phyloP scores from a whole-genome alignment of 2,797 vertebrate species.

The Poeciliopsis presidionis region DNA sequence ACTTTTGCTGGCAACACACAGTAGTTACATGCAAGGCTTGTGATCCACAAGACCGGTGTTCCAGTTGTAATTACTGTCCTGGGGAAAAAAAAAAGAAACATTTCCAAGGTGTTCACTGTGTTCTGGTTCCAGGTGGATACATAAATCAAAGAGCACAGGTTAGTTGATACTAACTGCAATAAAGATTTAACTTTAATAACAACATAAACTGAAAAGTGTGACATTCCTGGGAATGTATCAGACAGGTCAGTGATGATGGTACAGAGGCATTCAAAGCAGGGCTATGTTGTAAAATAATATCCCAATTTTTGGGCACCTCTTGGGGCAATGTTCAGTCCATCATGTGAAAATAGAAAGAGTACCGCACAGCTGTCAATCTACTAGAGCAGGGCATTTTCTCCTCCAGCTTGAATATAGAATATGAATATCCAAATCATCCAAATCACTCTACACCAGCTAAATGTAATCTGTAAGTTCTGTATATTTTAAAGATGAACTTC shows the following conservation, averaged over 20 bases:
- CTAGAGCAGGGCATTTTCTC: background rate
- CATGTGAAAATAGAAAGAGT: background rate
- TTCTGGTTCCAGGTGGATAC: background rate
- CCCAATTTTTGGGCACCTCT: background rate
- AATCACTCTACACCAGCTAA: background rate
- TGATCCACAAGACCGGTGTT: conserved; percentile 36
- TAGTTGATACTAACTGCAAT: background rate
- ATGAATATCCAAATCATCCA: background rate
- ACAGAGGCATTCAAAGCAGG: background rate
- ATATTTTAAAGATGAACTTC: conserved; percentile 26
- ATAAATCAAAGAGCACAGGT: conserved; percentile 17
- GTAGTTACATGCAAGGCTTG: conserved; percentile 27
- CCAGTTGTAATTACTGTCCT: conserved; percentile 38
- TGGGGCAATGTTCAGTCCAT: background rate
- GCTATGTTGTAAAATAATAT: background rate
- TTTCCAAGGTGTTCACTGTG: background rate
- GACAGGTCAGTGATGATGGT: background rate
- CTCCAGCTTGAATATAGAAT: background rate
- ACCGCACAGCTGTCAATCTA: background rate
- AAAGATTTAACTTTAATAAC: background rate
- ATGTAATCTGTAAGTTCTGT: background rate
- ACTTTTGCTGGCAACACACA: conserved; percentile 34
- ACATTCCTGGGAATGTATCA: background rate
- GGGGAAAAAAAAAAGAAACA: background rate
- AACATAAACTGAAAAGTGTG: background rate